Conservation (phyloP, 2,797 vertebrate species). For the Pantherophis alleghaniensis region DNA sequence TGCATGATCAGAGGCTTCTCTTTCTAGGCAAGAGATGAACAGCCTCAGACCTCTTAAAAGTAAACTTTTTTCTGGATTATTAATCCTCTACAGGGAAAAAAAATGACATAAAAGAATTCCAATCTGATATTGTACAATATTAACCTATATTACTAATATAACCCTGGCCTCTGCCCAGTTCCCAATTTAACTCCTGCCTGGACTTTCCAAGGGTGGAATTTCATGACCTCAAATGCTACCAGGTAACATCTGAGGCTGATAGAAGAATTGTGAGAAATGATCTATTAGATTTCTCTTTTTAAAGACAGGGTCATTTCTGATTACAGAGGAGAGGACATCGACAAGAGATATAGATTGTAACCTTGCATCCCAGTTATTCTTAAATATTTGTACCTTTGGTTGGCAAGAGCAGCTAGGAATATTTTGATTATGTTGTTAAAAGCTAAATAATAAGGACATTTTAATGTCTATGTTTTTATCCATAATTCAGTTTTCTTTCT, state of each 20-base stretch:
- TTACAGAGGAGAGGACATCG: not conserved
- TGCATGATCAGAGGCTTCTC: not conserved
- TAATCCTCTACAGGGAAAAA: not conserved
- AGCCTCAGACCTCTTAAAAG: not conserved
- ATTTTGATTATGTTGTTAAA: slow-evolving; percentile 19
- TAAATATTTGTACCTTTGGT: not conserved
- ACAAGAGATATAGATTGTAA: not conserved
- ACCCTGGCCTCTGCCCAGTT: not conserved
- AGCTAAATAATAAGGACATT: slow-evolving; percentile 7
- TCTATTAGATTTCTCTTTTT: not conserved
- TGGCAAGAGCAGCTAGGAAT: slow-evolving; percentile 9
- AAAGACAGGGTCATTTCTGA: not conserved
- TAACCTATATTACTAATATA: not conserved
- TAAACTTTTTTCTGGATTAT: not conserved
- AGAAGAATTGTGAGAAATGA: not conserved
- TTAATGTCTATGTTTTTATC: slow-evolving; percentile 26
- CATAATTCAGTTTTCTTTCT: not conserved
- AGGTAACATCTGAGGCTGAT: not conserved
- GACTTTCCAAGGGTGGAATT: not conserved
- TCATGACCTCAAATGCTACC: not conserved
- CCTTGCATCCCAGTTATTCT: not conserved
- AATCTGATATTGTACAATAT: not conserved
- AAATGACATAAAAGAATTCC: not conserved
- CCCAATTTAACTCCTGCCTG: not conserved
- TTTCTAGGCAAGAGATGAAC: not conserved